Percentiles rank a stretch among this genome's conserved stretches.
Evolutionary conservation across 2,888 invertebrate genomes (phyloP).

Genomic region (Drosophila kanekoi): DNA sequence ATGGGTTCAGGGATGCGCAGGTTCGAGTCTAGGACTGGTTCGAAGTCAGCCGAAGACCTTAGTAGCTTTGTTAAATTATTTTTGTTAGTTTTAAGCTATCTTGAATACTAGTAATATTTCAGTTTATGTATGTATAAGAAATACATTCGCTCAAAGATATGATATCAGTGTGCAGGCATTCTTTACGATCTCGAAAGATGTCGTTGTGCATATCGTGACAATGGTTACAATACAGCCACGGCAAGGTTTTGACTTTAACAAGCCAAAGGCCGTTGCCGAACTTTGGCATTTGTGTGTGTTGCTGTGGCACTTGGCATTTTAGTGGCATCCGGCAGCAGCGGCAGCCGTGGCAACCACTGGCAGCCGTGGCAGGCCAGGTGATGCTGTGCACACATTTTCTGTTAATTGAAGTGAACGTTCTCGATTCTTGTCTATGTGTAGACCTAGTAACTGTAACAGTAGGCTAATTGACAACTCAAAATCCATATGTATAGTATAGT

Average conservation of each 20-base stretch:
- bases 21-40: no score
- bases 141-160: not conserved
- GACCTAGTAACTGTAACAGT: slow-evolving; percentile 29
- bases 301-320: slow-evolving; percentile 66
- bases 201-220: slow-evolving; percentile 51
- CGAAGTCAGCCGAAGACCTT: no score
- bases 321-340: slow-evolving; percentile 17
- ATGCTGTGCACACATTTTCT: slow-evolving; percentile 30
- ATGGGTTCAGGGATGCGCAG: no score
- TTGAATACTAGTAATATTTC: no score
- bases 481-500: slow-evolving; percentile 33
- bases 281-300: slow-evolving; percentile 56
- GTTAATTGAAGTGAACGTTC: slow-evolving; percentile 39
- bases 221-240: slow-evolving; percentile 45
- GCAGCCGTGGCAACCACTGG: not conserved
- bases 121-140: not conserved
- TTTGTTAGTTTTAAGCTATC: no score
- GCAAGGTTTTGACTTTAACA: slow-evolving; percentile 58
- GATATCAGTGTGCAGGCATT: not conserved
- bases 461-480: slow-evolving; percentile 63
- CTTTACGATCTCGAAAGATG: slow-evolving; percentile 30
- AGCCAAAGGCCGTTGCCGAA: slow-evolving; percentile 46
- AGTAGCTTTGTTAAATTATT: no score
- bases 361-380: slow-evolving; percentile 22
- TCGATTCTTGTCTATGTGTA: slow-evolving; percentile 13